Base-by-base conservation (phyloP, 2,113 vertebrate species). In the Gobius niger region DNA sequence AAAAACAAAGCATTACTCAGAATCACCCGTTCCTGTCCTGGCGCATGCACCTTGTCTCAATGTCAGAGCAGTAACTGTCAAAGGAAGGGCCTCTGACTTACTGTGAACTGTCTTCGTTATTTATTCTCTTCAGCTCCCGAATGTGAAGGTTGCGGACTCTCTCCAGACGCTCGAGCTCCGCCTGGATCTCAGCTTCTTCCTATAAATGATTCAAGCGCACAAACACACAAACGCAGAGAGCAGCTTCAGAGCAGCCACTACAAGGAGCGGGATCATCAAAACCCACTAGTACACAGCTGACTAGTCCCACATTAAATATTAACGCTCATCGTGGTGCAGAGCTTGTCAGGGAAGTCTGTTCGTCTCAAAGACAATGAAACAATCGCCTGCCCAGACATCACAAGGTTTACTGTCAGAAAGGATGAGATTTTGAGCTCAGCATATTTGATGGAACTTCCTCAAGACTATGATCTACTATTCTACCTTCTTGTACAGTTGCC, bases 121-220 rank as follows among this genome's bases (percentile, higher is more conserved):
- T 99, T 94, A 99, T 99, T 94, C 98, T 95, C 93, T 99, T 99
- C 88, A 99, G 94, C 82, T 99, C 98, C 89, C 98, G 95, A 91
- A 99, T 99, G 89, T 99, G 98, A 93, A 99, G 96, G 94, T 99
- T 99, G 88, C 98, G 94, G 81, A 99, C 97, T 88, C 98, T 95
- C 93, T 99, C 98, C 88, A 99, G 93, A 86, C 97, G 95, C 90
- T 99, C 98, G 87, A 99, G 93, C 93, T 99, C 98, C 65, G 96
- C 96, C 93, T 99, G 98, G 91, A 99, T 99, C 94, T 99, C 98
- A 84, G 98, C 98, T 91, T 99, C 98, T 90, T 99, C 98, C 98
- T 99, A 93, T 87, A 94, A 94, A 93, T 91, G 88, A 88, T 87
- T 90, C 70, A 87, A 53, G 40, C 24, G 34, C 77, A 72, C 77